Evolutionary conservation across 2,113 vertebrate genomes (phyloP).

Genomic region (Vireo altiloquus): DNA sequence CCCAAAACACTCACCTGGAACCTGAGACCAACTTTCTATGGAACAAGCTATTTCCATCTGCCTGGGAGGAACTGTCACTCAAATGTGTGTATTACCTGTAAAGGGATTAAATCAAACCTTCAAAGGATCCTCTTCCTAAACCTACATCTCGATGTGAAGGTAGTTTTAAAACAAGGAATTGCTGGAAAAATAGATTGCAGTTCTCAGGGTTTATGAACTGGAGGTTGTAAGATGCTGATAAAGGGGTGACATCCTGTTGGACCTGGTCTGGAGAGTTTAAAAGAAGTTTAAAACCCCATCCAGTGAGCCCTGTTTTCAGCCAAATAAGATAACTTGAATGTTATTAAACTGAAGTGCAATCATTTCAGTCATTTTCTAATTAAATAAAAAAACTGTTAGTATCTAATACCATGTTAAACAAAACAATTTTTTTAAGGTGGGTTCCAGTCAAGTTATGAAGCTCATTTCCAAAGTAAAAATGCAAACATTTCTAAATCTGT

Average conservation of each 20-base stretch:
- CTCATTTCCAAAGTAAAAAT: not conserved
- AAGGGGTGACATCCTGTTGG: not conserved
- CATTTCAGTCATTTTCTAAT: not conserved
- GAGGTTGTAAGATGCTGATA: not conserved
- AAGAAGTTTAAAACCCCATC: not conserved
- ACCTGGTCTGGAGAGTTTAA: not conserved
- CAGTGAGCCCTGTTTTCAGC: not conserved
- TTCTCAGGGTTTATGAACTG: not conserved
- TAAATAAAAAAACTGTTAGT: not conserved
- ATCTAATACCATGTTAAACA: not conserved
- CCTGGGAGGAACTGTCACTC: not conserved
- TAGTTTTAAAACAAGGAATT: not conserved
- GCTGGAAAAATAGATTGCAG: not conserved
- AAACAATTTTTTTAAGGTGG: not conserved
- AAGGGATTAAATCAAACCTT: not conserved
- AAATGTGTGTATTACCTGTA: not conserved
- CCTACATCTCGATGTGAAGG: accelerated
- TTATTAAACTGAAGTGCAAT: not conserved
- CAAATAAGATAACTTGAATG: not conserved
- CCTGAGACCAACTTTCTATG: not conserved
- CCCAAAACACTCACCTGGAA: not conserved
- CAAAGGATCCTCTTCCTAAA: not conserved
- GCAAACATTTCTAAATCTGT: not conserved
- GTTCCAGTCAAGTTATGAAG: not conserved
- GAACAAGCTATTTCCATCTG: not conserved